Conservation (phyloP, 2,113 vertebrate species). For the Sinosuthora webbiana region DNA sequence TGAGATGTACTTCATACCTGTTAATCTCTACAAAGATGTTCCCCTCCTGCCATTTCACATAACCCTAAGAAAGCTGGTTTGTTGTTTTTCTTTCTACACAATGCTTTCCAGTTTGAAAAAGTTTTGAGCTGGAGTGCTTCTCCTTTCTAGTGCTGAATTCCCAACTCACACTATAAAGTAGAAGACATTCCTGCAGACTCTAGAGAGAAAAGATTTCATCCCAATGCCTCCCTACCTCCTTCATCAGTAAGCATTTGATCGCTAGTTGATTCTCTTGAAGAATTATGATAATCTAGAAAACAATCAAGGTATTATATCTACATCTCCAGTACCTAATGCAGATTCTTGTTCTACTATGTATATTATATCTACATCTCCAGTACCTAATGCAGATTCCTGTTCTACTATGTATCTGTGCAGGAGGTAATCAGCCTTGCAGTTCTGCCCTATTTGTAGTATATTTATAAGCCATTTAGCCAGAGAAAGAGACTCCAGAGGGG, state of each 20-base stretch:
- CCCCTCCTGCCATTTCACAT: neutral
- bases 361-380: too few relatives aligned
- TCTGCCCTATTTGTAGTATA: neutral
- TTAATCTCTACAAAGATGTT: neutral
- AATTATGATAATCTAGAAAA: neutral
- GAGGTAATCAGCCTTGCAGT: neutral
- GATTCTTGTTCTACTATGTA: neutral
- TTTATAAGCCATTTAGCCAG: neutral
- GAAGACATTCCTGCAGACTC: neutral
- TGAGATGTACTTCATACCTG: neutral
- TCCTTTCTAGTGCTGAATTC: neutral
- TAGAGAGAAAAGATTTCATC: neutral
- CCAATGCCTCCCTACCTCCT: neutral
- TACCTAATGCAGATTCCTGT: neutral
- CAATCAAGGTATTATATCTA: neutral
- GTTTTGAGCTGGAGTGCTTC: neutral
- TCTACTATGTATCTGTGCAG: neutral
- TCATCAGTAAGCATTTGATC: neutral
- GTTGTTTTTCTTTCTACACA: neutral
- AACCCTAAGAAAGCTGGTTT: neutral
- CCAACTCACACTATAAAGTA: neutral
- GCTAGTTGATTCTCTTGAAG: neutral
- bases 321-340: neutral
- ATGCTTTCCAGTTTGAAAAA: neutral
- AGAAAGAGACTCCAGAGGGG: neutral